phyloP scores from a whole-genome alignment of 1,140 invertebrate species.

The Heliconius nattereri region DNA sequence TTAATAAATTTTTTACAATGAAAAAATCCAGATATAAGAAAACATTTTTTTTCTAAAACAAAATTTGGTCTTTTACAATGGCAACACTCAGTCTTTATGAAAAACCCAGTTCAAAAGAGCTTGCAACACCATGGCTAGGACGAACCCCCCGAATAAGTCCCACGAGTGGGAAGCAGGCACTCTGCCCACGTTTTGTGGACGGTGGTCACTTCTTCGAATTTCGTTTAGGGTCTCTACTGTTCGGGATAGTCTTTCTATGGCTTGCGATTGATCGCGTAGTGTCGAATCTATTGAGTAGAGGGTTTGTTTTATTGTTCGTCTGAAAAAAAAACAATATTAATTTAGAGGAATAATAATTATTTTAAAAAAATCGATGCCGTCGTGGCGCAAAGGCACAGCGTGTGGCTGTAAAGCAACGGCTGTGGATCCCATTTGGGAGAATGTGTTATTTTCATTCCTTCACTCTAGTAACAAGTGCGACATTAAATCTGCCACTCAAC shows the following conservation, averaged over 20 bases:
- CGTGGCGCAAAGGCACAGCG: no score
- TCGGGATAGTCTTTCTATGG: conserved; percentile 59
- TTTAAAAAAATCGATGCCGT: no score
- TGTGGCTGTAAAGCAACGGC: no score
- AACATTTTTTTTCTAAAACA: conserved; percentile 3
- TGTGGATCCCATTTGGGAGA: no score
- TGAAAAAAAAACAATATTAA: conserved; percentile 39
- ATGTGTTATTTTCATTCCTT: no score
- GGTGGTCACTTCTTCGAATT: conserved; percentile 44
- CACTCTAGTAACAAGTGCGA: no score
- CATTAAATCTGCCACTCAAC: no score
- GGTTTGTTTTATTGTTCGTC: conserved; percentile 65
- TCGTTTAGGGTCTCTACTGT: conserved; percentile 54
- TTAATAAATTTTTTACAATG: neutral
- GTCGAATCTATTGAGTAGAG: conserved; percentile 62
- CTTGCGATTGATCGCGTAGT: conserved; percentile 59
- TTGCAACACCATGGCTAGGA: conserved; percentile 66
- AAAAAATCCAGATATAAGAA: conserved; percentile 31
- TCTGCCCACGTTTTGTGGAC: conserved; percentile 46
- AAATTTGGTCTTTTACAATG: conserved; percentile 47
- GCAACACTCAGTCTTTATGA: conserved; percentile 63
- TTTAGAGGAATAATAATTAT: no score
- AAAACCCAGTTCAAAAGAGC: conserved; percentile 68
- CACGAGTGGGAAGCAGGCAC: conserved; percentile 54
- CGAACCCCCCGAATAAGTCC: conserved; percentile 68